Conservation (phyloP, 1,140 invertebrate genomes). For the Aphidius ervi region DNA sequence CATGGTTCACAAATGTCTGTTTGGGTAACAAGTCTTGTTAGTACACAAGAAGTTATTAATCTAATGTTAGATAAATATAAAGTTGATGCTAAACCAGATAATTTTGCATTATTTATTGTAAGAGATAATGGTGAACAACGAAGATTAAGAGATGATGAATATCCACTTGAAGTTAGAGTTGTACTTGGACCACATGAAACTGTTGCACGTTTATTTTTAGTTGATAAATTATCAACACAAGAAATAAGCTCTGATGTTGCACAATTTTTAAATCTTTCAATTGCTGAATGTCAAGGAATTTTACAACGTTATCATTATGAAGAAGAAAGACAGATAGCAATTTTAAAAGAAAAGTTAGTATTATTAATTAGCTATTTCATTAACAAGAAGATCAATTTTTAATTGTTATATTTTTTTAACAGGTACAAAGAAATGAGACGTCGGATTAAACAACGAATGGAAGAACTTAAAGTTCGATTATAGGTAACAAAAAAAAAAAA, state of each 20-base stretch:
- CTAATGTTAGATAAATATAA: constrained; percentile 84
- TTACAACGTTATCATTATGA: constrained; percentile 73
- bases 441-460: constrained; percentile 67
- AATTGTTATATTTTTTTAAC: constrained; percentile 28
- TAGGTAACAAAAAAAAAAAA: constrained; percentile 32
- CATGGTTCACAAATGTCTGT: constrained; percentile 82
- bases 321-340: constrained; percentile 67
- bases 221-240: constrained; percentile 68
- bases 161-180: constrained; percentile 73
- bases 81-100: constrained; percentile 71
- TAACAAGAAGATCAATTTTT: constrained; percentile 13
- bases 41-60: constrained; percentile 78
- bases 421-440: constrained; percentile 65
- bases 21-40: constrained; percentile 78
- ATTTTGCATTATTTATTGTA: constrained; percentile 79
- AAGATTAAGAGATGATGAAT: constrained; percentile 71
- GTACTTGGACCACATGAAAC: constrained; percentile 80
- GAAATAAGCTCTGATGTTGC: constrained; percentile 78
- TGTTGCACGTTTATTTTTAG: constrained; percentile 73
- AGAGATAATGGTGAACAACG: constrained; percentile 80
- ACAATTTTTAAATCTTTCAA: constrained; percentile 76
- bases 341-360: constrained; percentile 67
- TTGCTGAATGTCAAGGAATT: constrained; percentile 75
- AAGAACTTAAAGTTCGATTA: constrained; percentile 66
- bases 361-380: background rate